Evolutionary conservation across 1,140 invertebrate genomes (phyloP).

Genomic region (Euglossa dilemma): DNA sequence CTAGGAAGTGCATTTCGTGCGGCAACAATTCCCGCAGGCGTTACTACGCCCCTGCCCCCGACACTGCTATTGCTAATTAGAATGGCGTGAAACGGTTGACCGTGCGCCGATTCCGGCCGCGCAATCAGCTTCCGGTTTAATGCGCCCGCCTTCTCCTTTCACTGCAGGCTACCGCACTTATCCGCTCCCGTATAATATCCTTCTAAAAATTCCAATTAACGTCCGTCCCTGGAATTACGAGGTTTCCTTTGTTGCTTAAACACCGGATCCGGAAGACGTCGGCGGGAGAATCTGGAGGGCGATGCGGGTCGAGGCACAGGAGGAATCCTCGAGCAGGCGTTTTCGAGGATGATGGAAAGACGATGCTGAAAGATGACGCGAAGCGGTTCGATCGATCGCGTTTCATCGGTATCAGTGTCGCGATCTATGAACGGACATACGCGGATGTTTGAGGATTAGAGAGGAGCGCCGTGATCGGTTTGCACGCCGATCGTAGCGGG

Average conservation of each 20-base stretch:
- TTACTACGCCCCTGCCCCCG: slow-evolving; percentile 15
- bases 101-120: slow-evolving; percentile 19
- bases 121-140: slow-evolving; percentile 49
- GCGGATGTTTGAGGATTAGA: background rate
- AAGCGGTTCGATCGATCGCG: slow-evolving; percentile 22
- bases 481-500: background rate
- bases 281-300: no score
- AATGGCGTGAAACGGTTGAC: slow-evolving; percentile 49
- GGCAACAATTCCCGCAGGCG: slow-evolving; percentile 51
- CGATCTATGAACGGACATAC: background rate
- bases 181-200: no score
- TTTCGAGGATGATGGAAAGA: no score
- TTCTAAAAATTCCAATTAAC: background rate
- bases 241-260: no score
- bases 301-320: no score
- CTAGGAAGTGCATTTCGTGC: slow-evolving; percentile 41
- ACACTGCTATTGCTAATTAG: slow-evolving; percentile 55
- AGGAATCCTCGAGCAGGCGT: no score
- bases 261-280: no score
- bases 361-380: background rate
- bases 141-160: slow-evolving; percentile 6
- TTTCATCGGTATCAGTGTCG: slow-evolving; percentile 16
- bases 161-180: background rate
- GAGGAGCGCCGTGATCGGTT: background rate
- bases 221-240: no score